Percentiles rank a stretch among this genome's conserved stretches.
Evolutionary conservation across 2,888 invertebrate species (phyloP).

Genomic region (Busseola fusca): DNA sequence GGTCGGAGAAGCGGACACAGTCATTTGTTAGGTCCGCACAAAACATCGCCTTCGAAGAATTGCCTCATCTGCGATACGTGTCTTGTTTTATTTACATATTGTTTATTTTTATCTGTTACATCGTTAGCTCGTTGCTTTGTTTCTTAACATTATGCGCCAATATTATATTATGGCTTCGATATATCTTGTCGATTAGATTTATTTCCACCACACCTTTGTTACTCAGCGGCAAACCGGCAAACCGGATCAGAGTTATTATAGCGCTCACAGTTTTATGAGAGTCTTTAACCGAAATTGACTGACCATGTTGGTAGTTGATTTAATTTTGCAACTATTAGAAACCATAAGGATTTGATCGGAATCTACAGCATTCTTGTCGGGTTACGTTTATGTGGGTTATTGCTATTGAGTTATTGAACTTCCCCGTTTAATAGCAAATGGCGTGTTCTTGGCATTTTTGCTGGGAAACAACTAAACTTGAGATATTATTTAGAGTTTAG

Average conservation of each 20-base stretch:
- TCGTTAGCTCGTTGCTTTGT: constrained; percentile 64
- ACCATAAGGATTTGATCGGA: constrained; percentile 32
- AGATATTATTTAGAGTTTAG: constrained; percentile 45
- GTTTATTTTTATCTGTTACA: constrained; percentile 66
- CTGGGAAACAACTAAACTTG: constrained; percentile 51
- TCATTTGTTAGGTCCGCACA: constrained; percentile 67
- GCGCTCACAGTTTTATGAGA: constrained; percentile 48
- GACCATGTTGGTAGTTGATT: constrained; percentile 32
- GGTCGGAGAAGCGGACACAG: constrained; percentile 35
- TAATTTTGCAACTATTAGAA: constrained; percentile 42
- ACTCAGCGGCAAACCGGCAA: constrained; percentile 53
- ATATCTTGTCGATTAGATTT: constrained; percentile 65
- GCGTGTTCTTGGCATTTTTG: constrained; percentile 42
- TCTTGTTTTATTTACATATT: constrained; percentile 72
- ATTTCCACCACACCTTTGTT: constrained; percentile 62
- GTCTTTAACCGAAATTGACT: constrained; percentile 53
- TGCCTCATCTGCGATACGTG: constrained; percentile 65
- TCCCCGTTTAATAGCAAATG: constrained; percentile 26
- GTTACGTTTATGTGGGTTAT: constrained; percentile 33
- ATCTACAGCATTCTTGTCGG: constrained; percentile 41
- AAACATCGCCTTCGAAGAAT: constrained; percentile 72
- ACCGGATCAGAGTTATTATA: constrained; percentile 54
- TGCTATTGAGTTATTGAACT: constrained; percentile 39
- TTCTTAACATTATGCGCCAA: constrained; percentile 66
- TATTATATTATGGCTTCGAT: constrained; percentile 65